Evolutionary conservation across 2,797 vertebrate genomes (phyloP).

Genomic region (Urosaurus nigricauda): DNA sequence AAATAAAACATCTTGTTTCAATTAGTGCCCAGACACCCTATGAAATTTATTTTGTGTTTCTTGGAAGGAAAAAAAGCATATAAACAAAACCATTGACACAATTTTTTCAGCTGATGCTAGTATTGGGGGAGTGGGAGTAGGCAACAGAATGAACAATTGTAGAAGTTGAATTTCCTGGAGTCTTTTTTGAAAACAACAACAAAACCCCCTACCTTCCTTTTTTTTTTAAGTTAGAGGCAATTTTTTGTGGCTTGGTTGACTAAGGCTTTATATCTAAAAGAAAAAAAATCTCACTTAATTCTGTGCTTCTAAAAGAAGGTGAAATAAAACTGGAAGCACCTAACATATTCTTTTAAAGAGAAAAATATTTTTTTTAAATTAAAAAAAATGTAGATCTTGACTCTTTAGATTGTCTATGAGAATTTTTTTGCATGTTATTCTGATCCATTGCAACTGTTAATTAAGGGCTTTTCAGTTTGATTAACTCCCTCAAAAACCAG

Average conservation of each 20-base stretch:
- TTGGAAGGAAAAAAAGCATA: not conserved
- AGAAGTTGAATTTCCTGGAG: conserved; percentile 2
- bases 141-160: conserved; percentile 3
- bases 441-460: conserved; percentile 13
- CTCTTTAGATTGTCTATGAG: not conserved
- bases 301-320: conserved; percentile 19
- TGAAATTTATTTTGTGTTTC: not conserved
- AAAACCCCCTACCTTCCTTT: not conserved
- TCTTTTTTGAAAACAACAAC: not conserved
- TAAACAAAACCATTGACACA: not conserved
- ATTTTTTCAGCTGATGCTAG: not conserved
- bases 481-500: conserved; percentile 25
- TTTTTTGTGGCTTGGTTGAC: conserved; percentile 6
- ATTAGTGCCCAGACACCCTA: not conserved
- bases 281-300: conserved; percentile 28
- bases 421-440: not conserved
- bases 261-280: conserved; percentile 6
- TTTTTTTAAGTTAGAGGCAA: not conserved
- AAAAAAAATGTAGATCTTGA: not conserved
- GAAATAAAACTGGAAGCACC: conserved; percentile 2
- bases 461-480: conserved; percentile 33
- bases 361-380: not conserved
- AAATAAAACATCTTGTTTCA: not conserved
- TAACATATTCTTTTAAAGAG: not conserved
- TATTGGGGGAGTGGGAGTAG: rapidly evolving